A percentile compares a stretch with the other conserved stretches of the same genome.
phyloP scores from a whole-genome alignment of 2,797 vertebrate species.

The Remorina albescens region DNA sequence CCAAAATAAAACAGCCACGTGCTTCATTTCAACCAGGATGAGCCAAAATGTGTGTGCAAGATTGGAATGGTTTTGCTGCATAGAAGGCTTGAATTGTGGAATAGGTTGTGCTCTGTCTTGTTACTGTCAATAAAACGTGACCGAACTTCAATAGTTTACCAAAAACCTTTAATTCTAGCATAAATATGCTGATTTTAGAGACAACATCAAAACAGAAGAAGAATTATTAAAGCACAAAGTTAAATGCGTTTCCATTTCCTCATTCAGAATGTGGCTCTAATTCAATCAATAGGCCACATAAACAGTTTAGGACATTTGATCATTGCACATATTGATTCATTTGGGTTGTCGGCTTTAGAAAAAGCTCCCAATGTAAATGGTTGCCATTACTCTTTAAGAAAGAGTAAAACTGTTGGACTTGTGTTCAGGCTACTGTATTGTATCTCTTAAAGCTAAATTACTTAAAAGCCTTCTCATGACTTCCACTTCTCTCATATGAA shows the following conservation, averaged over 20 bases:
- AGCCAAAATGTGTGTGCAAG: constrained; percentile 51
- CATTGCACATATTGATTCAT: constrained; percentile 47
- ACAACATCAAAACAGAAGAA: not conserved
- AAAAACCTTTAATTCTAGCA: constrained; percentile 2
- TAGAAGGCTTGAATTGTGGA: constrained; percentile 23
- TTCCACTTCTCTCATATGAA: constrained; percentile 37
- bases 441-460: constrained; percentile 17
- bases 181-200: not conserved
- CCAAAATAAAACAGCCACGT: constrained; percentile 61
- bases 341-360: constrained; percentile 20
- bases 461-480: constrained; percentile 30
- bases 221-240: constrained; percentile 4
- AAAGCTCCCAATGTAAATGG: constrained; percentile 6
- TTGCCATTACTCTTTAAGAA: not conserved
- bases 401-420: constrained; percentile 1
- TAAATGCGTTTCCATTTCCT: not conserved
- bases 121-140: constrained; percentile 48
- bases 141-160: constrained; percentile 27
- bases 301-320: constrained; percentile 31
- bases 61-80: constrained; percentile 24
- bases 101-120: constrained; percentile 43
- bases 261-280: not conserved
- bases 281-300: constrained; percentile 23
- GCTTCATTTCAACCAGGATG: constrained; percentile 49
- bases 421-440: not conserved